These are phyloP conservation scores for Aphyosemion australe DNA, from an alignment of 2,113 vertebrate species.

Conservation along the genomic window DNA sequence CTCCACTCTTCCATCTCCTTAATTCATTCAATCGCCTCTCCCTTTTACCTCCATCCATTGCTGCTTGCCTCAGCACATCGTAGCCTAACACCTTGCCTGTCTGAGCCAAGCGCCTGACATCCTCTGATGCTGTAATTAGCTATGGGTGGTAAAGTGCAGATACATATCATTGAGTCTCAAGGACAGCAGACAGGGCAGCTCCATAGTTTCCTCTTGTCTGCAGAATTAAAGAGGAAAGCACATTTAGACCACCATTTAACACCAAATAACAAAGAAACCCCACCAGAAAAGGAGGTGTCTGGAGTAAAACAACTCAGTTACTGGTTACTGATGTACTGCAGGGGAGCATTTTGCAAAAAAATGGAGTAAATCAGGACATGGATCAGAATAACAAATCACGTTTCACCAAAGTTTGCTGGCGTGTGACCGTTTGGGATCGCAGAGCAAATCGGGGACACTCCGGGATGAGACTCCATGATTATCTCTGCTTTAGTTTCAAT, in stretches of 20 bases:
- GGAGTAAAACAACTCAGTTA: neutral
- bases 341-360: neutral
- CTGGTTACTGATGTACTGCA: neutral
- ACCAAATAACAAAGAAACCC: neutral
- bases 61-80: slow-evolving; percentile 60
- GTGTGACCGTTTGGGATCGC: slow-evolving; percentile 20
- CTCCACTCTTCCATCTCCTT: slow-evolving; percentile 21
- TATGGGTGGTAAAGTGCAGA: slow-evolving; percentile 21
- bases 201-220: slow-evolving; percentile 5
- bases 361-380: neutral
- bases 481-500: slow-evolving; percentile 19
- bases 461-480: slow-evolving; percentile 4
- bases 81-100: slow-evolving; percentile 42
- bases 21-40: slow-evolving; percentile 38
- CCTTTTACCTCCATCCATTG: slow-evolving; percentile 17
- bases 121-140: slow-evolving; percentile 50
- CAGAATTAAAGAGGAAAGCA: neutral
- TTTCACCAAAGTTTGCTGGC: neutral
- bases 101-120: slow-evolving; percentile 40
- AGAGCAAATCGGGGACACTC: slow-evolving; percentile 2
- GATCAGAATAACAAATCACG: neutral
- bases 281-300: neutral
- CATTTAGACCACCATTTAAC: neutral
- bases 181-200: slow-evolving; percentile 11
- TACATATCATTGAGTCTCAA: slow-evolving; percentile 37